Conservation (phyloP, 2,113 vertebrate genomes). For the Motacilla tschutschensis region DNA sequence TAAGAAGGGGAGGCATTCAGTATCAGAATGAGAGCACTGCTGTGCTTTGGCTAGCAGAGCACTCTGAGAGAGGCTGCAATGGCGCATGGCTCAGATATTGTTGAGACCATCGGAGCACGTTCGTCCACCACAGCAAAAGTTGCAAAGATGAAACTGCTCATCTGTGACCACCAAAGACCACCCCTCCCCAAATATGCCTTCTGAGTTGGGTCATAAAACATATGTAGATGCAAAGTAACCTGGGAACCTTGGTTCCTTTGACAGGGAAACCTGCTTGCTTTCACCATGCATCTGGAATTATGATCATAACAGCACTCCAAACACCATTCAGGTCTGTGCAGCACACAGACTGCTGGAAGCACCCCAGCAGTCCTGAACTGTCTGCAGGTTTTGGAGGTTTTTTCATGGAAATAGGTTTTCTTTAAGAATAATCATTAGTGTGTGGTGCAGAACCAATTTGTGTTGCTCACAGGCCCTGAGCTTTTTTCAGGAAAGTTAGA, state of each 20-base stretch:
- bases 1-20: background rate
- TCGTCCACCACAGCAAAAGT: background rate
- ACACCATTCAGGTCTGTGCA: background rate
- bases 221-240: background rate
- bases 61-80: background rate
- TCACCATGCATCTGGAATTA: background rate
- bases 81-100: background rate
- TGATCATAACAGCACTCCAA: background rate
- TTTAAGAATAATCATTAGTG: background rate
- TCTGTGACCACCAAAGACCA: background rate
- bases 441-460: background rate
- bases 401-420: background rate
- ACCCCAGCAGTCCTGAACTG: background rate
- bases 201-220: background rate
- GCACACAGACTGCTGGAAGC: background rate
- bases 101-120: background rate
- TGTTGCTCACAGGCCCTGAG: background rate
- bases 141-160: background rate
- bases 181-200: background rate
- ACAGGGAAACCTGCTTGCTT: background rate
- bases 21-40: background rate
- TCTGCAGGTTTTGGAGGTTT: background rate
- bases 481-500: background rate
- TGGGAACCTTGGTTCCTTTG: rapidly evolving
- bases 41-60: background rate